These are phyloP conservation scores for Cephalopterus ornatus DNA, from an alignment of 2,113 vertebrate species.

Conservation along the genomic window DNA sequence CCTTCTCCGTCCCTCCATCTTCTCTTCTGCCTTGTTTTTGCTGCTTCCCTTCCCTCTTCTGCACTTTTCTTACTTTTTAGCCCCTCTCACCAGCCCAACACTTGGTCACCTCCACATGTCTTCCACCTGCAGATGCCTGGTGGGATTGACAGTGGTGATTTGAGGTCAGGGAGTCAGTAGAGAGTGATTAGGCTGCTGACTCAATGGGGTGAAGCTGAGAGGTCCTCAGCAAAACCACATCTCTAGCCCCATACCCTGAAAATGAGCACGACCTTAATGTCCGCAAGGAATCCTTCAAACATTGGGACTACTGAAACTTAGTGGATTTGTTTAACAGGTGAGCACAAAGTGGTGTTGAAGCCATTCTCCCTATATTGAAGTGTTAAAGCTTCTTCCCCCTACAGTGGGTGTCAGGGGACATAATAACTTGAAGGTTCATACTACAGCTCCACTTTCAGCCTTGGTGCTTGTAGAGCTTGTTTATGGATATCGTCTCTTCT, in stretches of 20 bases:
- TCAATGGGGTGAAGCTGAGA: background rate
- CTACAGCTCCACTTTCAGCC: background rate
- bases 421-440: background rate
- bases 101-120: background rate
- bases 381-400: background rate
- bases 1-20: background rate
- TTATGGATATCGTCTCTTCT: background rate
- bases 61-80: background rate
- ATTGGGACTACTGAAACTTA: background rate
- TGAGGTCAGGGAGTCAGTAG: background rate
- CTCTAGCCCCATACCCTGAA: background rate
- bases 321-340: background rate
- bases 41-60: background rate
- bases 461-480: background rate
- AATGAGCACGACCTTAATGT: background rate
- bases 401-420: background rate
- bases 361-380: rapidly evolving
- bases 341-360: background rate
- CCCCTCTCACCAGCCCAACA: background rate
- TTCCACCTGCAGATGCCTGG: background rate
- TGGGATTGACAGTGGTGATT: background rate
- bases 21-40: background rate
- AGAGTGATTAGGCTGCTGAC: background rate
- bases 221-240: background rate
- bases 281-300: rapidly evolving